These are phyloP conservation scores for Melanostoma scalare DNA, from an alignment of 2,888 invertebrate genomes.

Conservation along the genomic window DNA sequence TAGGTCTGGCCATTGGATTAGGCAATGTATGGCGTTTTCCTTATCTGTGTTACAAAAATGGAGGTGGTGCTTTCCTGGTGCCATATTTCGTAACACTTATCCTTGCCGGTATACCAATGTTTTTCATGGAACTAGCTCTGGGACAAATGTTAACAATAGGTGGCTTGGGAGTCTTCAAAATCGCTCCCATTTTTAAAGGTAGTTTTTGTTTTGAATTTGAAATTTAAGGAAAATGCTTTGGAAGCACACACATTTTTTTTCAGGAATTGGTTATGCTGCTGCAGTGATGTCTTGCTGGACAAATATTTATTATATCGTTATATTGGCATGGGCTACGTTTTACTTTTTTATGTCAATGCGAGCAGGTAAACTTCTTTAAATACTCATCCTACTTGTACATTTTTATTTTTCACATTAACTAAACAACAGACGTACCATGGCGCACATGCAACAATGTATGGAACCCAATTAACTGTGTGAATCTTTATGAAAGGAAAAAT, in stretches of 20 bases:
- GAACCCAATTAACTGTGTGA: constrained; percentile 96
- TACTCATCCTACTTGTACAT: not conserved
- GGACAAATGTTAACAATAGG: constrained; percentile 99
- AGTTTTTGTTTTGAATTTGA: constrained; percentile 60
- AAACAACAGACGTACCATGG: constrained; percentile 93
- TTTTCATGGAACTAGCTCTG: constrained; percentile 98
- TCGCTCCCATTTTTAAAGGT: constrained; percentile 99
- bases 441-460: constrained; percentile 95
- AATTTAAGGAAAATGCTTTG: too few relatives aligned
- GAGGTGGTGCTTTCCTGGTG: constrained; percentile 98
- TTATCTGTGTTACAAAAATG: constrained; percentile 97
- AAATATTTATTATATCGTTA: constrained; percentile 99
- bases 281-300: constrained; percentile 99
- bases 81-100: constrained; percentile 97
- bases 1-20: constrained; percentile 95
- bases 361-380: constrained; percentile 84
- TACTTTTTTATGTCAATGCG: constrained; percentile 97
- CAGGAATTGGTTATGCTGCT: constrained; percentile 98
- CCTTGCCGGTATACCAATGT: constrained; percentile 98
- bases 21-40: constrained; percentile 98
- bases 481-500: constrained; percentile 91
- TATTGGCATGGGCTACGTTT: constrained; percentile 98
- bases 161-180: constrained; percentile 98
- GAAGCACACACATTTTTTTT: not conserved
- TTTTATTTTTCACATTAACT: not conserved